Evolutionary conservation across 2,797 vertebrate genomes (phyloP).

Genomic region (Glyptemys insculpta): DNA sequence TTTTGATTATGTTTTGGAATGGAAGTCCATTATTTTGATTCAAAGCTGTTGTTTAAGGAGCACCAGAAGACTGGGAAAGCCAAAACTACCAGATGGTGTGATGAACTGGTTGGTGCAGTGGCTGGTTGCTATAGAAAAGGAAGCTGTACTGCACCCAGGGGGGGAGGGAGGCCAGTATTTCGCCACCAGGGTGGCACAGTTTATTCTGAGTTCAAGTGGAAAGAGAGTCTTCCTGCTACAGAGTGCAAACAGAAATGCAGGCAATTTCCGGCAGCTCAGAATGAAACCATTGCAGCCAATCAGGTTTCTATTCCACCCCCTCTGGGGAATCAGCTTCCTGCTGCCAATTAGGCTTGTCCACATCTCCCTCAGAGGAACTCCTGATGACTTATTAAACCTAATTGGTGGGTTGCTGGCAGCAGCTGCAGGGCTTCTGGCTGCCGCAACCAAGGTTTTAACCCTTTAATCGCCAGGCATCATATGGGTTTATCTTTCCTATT

Average conservation of each 20-base stretch:
- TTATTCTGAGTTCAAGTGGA: background rate
- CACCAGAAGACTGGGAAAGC: background rate
- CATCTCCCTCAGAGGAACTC: background rate
- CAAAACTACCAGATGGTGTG: background rate
- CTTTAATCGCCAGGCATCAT: background rate
- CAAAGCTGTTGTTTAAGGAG: background rate
- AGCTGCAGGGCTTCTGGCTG: background rate
- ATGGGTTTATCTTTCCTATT: background rate
- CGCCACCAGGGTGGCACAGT: background rate
- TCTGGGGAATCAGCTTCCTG: background rate
- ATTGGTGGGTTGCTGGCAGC: background rate
- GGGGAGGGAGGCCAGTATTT: background rate
- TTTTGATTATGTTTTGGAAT: constrained; percentile 20
- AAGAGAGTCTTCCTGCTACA: background rate
- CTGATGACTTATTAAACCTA: background rate
- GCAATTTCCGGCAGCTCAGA: background rate
- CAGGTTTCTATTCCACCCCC: background rate
- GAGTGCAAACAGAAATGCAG: background rate
- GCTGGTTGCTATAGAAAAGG: background rate
- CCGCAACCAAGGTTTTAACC: background rate
- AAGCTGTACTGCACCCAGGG: background rate
- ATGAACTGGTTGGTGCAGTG: background rate
- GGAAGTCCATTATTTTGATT: constrained; percentile 27
- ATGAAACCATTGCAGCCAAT: background rate
- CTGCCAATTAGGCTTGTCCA: background rate